Conservation (phyloP, 2,797 vertebrate species). For the Garrulus glandarius region DNA sequence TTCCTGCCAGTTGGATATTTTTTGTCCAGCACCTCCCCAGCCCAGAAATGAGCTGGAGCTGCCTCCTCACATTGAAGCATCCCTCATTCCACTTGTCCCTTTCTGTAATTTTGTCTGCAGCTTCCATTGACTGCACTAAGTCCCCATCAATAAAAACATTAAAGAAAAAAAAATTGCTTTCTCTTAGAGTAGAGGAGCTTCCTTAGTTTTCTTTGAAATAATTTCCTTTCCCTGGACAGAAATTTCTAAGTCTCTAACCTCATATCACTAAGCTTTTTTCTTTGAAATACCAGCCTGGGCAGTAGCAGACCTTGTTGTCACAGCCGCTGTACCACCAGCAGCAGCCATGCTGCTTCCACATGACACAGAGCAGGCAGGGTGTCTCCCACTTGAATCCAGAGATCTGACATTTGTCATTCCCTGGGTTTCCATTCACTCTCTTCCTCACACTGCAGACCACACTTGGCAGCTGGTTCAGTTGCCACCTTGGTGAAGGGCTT, state of each 20-base stretch:
- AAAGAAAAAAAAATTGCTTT: background rate
- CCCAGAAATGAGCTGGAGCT: background rate
- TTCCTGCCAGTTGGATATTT: background rate
- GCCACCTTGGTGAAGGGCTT: background rate
- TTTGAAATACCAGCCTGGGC: fast-evolving
- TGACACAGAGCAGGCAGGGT: background rate
- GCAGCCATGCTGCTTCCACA: background rate
- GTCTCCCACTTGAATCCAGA: background rate
- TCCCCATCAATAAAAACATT: background rate
- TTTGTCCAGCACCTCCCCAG: background rate
- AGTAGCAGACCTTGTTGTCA: background rate
- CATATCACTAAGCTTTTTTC: background rate
- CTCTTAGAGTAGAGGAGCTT: background rate
- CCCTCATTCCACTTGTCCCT: background rate
- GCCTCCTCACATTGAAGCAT: background rate
- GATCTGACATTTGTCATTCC: background rate
- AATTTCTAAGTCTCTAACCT: background rate
- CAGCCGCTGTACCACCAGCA: background rate
- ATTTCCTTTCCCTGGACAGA: background rate
- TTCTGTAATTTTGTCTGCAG: background rate
- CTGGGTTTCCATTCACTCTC: background rate
- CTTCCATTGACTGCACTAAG: background rate
- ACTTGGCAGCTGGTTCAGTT: background rate
- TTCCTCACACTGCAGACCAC: background rate
- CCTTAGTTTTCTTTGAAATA: background rate